These are phyloP conservation scores for Pipistrellus kuhlii DNA, from an alignment of 2,797 vertebrate species.

Conservation along the genomic window DNA sequence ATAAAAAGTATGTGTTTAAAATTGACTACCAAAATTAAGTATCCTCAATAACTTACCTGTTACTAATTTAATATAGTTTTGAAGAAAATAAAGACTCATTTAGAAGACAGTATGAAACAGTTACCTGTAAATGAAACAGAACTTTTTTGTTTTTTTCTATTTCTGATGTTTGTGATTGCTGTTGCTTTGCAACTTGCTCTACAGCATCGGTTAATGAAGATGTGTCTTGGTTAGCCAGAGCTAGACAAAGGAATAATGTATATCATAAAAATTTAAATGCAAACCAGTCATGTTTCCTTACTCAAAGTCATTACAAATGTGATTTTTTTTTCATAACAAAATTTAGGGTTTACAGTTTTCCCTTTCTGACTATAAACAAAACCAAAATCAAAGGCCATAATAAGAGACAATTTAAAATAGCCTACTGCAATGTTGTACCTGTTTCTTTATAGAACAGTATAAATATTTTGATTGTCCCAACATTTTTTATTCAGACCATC, in stretches of 20 bases:
- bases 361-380: slow-evolving; percentile 51
- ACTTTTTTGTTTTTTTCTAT: slow-evolving; percentile 84
- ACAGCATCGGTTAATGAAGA: slow-evolving; percentile 83
- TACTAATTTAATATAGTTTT: slow-evolving; percentile 32
- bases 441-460: not conserved
- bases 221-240: slow-evolving; percentile 77
- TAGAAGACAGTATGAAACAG: slow-evolving; percentile 40
- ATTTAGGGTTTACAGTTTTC: slow-evolving; percentile 45
- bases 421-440: not conserved
- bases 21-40: not conserved
- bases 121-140: slow-evolving; percentile 87
- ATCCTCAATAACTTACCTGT: slow-evolving; percentile 5
- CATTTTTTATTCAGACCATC: not conserved
- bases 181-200: slow-evolving; percentile 85
- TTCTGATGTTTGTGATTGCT: slow-evolving; percentile 86
- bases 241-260: slow-evolving; percentile 57
- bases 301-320: slow-evolving; percentile 14
- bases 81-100: not conserved
- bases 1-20: slow-evolving; percentile 43
- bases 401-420: not conserved
- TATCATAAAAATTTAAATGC: slow-evolving; percentile 45
- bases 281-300: slow-evolving; percentile 24
- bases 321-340: slow-evolving; percentile 28
- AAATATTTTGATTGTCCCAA: not conserved
- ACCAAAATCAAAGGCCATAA: not conserved